Conservation (phyloP, 2,888 invertebrate species). For the Neelides folsomi region DNA sequence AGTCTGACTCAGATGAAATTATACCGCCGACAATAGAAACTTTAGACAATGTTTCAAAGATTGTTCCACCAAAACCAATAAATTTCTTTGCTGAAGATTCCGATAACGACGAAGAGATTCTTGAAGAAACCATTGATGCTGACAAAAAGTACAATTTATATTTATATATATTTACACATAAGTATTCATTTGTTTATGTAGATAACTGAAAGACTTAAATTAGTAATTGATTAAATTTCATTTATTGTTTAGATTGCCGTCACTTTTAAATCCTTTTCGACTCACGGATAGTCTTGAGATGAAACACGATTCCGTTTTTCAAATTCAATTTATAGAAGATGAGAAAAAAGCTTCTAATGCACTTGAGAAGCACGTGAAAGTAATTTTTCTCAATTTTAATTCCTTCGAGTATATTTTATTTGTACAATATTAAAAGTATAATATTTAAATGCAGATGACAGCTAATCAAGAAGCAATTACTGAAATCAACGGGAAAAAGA, state of each 20-base stretch:
- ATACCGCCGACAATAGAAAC: too few relatives aligned
- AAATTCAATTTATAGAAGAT: slow-evolving; percentile 23
- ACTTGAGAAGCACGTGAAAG: slow-evolving; percentile 27
- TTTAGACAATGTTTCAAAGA: too few relatives aligned
- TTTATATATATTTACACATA: too few relatives aligned
- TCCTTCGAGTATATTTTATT: too few relatives aligned
- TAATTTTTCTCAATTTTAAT: slow-evolving; percentile 2
- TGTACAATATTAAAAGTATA: too few relatives aligned
- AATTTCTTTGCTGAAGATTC: slow-evolving; percentile 6
- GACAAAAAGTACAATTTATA: not conserved
- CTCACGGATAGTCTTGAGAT: slow-evolving; percentile 3
- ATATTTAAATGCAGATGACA: slow-evolving; percentile 49
- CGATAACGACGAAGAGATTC: slow-evolving; percentile 3
- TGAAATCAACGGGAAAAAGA: slow-evolving; percentile 71
- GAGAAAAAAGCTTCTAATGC: slow-evolving; percentile 20
- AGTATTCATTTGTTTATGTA: too few relatives aligned
- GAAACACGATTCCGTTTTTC: slow-evolving; percentile 23
- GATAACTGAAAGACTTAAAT: too few relatives aligned
- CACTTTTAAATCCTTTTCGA: slow-evolving; percentile 1
- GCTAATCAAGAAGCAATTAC: slow-evolving; percentile 54
- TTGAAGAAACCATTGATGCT: not conserved
- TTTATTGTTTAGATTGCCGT: not conserved
- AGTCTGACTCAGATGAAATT: too few relatives aligned
- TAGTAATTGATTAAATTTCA: too few relatives aligned
- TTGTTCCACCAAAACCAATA: not conserved